These are phyloP conservation scores for Cinara cedri DNA, from an alignment of 2,888 invertebrate genomes.

Conservation along the genomic window DNA sequence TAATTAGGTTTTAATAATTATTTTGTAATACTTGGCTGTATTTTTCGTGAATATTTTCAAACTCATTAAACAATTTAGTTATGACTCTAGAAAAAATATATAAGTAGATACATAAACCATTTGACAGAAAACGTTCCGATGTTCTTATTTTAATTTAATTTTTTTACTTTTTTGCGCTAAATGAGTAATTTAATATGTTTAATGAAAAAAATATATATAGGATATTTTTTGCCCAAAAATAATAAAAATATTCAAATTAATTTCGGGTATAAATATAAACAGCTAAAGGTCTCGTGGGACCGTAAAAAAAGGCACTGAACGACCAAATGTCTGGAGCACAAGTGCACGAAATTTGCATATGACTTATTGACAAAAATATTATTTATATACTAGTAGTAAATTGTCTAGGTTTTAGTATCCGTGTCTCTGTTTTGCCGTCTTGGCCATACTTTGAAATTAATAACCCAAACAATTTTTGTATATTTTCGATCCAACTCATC, in stretches of 20 bases:
- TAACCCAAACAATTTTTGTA: too few relatives aligned
- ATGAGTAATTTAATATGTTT: constrained; percentile 8
- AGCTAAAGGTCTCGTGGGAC: neutral
- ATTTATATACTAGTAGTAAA: too few relatives aligned
- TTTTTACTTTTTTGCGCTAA: neutral
- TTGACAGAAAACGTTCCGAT: neutral
- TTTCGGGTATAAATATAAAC: neutral
- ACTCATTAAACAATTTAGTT: too few relatives aligned
- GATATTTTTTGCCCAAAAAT: neutral
- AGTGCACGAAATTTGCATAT: neutral
- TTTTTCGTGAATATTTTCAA: too few relatives aligned
- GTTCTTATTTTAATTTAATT: neutral
- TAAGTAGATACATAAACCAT: too few relatives aligned
- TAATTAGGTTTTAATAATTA: too few relatives aligned
- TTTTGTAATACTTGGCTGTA: too few relatives aligned
- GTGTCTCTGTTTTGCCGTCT: too few relatives aligned
- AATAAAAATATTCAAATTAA: neutral
- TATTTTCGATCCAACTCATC: too few relatives aligned
- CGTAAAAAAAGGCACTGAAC: neutral
- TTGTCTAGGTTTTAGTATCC: too few relatives aligned
- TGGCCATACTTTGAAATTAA: too few relatives aligned
- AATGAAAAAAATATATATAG: neutral
- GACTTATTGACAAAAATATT: neutral
- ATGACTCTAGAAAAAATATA: too few relatives aligned
- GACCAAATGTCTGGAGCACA: neutral